These are phyloP conservation scores for Cyprinella venusta DNA, from an alignment of 2,797 vertebrate genomes.

Conservation along the genomic window DNA sequence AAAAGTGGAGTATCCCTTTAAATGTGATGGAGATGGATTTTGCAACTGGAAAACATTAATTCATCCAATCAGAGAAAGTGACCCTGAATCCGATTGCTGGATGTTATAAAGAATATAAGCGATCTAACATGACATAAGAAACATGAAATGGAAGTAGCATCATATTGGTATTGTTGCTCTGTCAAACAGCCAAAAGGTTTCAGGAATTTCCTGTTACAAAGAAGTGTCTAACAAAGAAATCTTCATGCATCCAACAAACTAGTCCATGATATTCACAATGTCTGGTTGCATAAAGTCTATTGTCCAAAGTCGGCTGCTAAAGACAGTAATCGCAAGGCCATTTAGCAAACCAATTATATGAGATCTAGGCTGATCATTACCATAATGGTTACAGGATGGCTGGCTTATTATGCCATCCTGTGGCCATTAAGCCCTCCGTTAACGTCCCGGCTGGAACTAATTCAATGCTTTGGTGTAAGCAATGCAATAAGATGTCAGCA, in stretches of 20 bases:
- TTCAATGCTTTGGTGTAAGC: conserved; percentile 18
- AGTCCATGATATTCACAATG: neutral
- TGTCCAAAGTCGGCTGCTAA: conserved; percentile 32
- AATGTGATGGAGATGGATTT: neutral
- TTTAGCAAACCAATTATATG: conserved; percentile 24
- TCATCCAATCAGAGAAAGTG: neutral
- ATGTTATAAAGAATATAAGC: conserved; percentile 6
- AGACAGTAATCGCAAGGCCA: conserved; percentile 39
- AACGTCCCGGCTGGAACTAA: neutral
- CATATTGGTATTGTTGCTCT: neutral
- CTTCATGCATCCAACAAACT: neutral
- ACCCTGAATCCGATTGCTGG: neutral
- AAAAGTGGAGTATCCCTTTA: too few species aligned
- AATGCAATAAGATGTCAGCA: conserved; percentile 16
- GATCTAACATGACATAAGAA: neutral
- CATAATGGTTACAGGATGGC: conserved; percentile 23
- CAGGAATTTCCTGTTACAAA: neutral
- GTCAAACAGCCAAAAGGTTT: neutral
- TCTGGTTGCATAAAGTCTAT: conserved; percentile 3
- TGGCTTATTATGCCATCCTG: conserved; percentile 25
- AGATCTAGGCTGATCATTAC: conserved; percentile 33
- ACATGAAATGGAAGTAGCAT: neutral
- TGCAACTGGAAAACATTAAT: neutral
- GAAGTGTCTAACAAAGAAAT: neutral
- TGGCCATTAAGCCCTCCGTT: conserved; percentile 10